Percentiles rank a stretch among this genome's conserved stretches.
phyloP scores from a whole-genome alignment of 92 coral and sea anemone genomes.

The Epizoanthus ramosus region DNA sequence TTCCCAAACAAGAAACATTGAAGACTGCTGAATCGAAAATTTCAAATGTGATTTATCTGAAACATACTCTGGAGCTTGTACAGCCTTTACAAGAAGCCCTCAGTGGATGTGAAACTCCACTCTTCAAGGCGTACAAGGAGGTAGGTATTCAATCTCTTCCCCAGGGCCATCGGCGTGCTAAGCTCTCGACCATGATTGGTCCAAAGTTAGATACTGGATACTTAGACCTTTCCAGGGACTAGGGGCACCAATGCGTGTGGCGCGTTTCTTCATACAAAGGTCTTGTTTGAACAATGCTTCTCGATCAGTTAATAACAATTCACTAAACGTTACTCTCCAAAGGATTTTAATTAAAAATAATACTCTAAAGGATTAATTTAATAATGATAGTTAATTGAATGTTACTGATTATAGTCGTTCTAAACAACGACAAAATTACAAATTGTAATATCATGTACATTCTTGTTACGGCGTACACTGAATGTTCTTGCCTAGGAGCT shows the following conservation, averaged over 20 bases:
- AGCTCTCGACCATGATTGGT: not conserved
- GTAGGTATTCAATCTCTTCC: conserved; percentile 36
- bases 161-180: no score
- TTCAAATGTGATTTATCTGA: conserved; percentile 83
- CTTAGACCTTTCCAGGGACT: not conserved
- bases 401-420: no score
- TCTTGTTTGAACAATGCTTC: no score
- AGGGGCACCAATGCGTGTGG: not conserved
- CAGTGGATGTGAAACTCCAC: conserved; percentile 72
- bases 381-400: no score
- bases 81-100: conserved; percentile 85
- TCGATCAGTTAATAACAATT: no score
- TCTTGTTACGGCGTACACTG: no score
- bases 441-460: no score
- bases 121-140: conserved; percentile 88
- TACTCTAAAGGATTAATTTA: no score
- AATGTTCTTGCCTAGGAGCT: no score
- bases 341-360: no score
- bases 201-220: not conserved
- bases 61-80: conserved; percentile 92
- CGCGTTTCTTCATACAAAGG: not conserved
- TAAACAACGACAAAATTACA: no score
- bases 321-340: no score
- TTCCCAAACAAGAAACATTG: conserved; percentile 94
- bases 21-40: conserved; percentile 99